Evolutionary conservation across 1,140 invertebrate genomes (phyloP).

Genomic region (Macrobrachium nipponense): DNA sequence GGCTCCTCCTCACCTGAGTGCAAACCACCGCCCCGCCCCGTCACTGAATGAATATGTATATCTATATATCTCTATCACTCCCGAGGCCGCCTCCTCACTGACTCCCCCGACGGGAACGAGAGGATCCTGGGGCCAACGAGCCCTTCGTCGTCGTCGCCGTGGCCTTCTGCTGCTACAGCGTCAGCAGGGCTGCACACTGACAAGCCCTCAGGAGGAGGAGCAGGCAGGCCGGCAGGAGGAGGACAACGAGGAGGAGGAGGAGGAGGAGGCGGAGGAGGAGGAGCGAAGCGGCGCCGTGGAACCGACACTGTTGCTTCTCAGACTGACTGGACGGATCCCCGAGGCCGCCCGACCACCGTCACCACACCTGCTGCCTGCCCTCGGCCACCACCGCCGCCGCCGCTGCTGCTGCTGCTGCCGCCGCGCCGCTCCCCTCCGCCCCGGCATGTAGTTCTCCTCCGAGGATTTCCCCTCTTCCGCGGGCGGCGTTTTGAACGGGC

Average conservation of each 20-base stretch:
- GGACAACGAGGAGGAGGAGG: background rate
- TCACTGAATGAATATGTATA: too few species aligned
- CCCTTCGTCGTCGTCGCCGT: background rate
- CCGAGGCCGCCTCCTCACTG: too few species aligned
- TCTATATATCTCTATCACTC: too few species aligned
- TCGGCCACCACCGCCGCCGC: too few species aligned
- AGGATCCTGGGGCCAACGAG: background rate
- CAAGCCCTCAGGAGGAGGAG: too few species aligned
- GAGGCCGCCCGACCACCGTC: too few species aligned
- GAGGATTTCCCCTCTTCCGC: background rate
- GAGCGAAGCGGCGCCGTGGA: background rate
- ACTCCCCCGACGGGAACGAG: too few species aligned
- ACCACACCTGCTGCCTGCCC: background rate
- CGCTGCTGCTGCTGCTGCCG: background rate
- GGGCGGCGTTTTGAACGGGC: background rate
- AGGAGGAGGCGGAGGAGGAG: background rate
- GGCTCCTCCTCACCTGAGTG: too few species aligned
- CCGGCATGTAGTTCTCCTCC: background rate
- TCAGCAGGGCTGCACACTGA: background rate
- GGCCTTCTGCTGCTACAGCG: background rate
- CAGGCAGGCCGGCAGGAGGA: background rate
- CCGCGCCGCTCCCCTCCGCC: background rate
- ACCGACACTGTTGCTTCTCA: conserved; percentile 40
- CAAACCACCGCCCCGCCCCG: too few species aligned
- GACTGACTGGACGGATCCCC: too few species aligned